Evolutionary conservation across 2,113 vertebrate species (phyloP).

Genomic region (Chiloscyllium plagiosum): DNA sequence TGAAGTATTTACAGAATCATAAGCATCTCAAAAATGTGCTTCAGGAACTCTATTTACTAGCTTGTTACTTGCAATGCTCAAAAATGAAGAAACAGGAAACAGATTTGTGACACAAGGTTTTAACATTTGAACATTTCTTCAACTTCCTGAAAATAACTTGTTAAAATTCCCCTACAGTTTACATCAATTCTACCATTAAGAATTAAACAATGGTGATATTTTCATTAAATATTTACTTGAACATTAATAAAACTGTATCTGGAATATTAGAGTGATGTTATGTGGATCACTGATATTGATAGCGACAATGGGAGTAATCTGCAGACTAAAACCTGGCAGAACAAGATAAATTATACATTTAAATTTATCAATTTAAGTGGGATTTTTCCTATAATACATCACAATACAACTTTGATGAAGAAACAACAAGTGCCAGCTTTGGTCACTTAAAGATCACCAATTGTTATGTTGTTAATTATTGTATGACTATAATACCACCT

Average conservation of each 20-base stretch:
- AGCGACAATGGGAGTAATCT: neutral
- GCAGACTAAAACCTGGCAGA: neutral
- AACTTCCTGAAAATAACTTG: neutral
- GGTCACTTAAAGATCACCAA: neutral
- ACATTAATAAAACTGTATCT: neutral
- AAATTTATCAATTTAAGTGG: neutral
- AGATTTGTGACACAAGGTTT: neutral
- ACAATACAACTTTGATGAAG: neutral
- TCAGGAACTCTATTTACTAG: neutral
- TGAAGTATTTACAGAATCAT: neutral
- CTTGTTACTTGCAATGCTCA: neutral
- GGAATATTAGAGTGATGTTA: neutral
- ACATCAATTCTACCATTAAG: neutral
- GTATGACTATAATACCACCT: neutral
- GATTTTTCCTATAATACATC: neutral
- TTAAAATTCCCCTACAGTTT: neutral
- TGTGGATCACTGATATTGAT: neutral
- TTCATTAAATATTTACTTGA: neutral
- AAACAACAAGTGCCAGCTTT: neutral
- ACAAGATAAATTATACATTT: neutral
- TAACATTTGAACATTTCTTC: neutral
- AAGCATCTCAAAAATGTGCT: neutral
- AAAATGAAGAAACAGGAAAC: conserved; percentile 6
- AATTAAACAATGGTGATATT: neutral
- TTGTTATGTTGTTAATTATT: neutral